Evolutionary conservation across 2,113 vertebrate genomes (phyloP).

Genomic region (Anhinga anhinga): DNA sequence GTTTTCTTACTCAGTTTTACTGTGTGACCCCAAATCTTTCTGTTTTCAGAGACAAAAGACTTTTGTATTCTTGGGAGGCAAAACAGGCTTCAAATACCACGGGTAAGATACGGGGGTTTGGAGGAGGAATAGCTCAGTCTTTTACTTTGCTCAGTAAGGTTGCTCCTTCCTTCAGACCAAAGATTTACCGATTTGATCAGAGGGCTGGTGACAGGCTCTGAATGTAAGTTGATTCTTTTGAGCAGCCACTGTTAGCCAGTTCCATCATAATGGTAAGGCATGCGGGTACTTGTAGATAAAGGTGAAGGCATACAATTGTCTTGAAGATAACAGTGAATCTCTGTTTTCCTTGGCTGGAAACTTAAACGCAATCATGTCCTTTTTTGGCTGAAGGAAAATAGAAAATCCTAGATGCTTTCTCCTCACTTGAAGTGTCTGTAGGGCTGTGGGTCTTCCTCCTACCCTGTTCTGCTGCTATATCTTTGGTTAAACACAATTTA

Average conservation of each 20-base stretch:
- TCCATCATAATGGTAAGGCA: not conserved
- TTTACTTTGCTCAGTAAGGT: not conserved
- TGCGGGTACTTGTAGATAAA: not conserved
- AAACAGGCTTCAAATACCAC: not conserved
- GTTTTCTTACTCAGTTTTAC: not conserved
- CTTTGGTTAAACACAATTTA: not conserved
- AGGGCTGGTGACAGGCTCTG: slow-evolving; percentile 1
- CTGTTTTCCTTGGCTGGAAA: not conserved
- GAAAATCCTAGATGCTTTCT: not conserved
- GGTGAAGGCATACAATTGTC: not conserved
- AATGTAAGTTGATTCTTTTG: slow-evolving; percentile 13
- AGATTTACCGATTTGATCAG: slow-evolving; percentile 30
- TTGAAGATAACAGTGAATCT: not conserved
- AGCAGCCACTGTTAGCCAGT: not conserved
- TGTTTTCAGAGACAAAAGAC: not conserved
- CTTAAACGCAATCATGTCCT: not conserved
- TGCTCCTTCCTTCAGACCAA: slow-evolving; percentile 18
- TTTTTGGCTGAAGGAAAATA: not conserved
- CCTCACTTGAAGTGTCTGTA: not conserved
- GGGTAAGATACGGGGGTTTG: not conserved
- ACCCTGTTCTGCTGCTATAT: not conserved
- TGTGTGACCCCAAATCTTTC: not conserved
- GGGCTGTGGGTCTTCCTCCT: not conserved
- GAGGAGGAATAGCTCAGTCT: not conserved
- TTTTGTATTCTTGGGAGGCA: not conserved